Evolutionary conservation across 1,140 invertebrate species (phyloP), one percentile per base, ranked within the genome.

Genomic region (Bradysia coprophila): DNA sequence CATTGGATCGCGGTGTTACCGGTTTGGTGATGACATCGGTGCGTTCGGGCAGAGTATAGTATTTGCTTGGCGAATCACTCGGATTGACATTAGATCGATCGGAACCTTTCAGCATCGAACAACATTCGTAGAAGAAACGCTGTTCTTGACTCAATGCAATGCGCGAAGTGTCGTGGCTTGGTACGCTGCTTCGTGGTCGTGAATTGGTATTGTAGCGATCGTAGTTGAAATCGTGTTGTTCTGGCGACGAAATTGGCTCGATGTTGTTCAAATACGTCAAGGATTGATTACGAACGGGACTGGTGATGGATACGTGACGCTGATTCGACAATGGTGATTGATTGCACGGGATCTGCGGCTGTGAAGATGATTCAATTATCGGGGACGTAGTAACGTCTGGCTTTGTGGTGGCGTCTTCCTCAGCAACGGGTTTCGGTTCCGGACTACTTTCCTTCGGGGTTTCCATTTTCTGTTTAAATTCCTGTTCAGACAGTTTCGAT

Each of bases 401-500:
- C n/a, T n/a, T n/a, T n/a, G n/a, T n/a, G n/a, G n/a, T n/a, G n/a
- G n/a, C n/a, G n/a, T n/a, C n/a, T n/a, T n/a, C n/a, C 13, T 28
- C 24, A 6, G 6, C 24, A 28, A 28, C 13, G 24, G 24, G 24
- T 13, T 8, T 8, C 24, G 24, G 24, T 8, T 8, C 24, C 6
- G 24, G 24, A 13, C 24, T 28, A 28, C 6, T 6, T 8, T 28
- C 13, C 13, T 28, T 28, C 6, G 24, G 40, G 31, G 20, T 15
- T 21, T 31, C 24, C 11, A 21, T 41, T 20, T 9, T 16, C 13
- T 21, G 23, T 21, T 60, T 56, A 28, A 66, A 66, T 51, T 69
- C 66, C 38, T 66, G 47, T 46, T 67, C 65, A 0, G 66, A 69
- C 11, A 69, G 42, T 50, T 67, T 67, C 10, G 65, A 65, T 24